Evolutionary conservation across 2,888 invertebrate species (phyloP).

Genomic region (Polydrusus pterygomalis): DNA sequence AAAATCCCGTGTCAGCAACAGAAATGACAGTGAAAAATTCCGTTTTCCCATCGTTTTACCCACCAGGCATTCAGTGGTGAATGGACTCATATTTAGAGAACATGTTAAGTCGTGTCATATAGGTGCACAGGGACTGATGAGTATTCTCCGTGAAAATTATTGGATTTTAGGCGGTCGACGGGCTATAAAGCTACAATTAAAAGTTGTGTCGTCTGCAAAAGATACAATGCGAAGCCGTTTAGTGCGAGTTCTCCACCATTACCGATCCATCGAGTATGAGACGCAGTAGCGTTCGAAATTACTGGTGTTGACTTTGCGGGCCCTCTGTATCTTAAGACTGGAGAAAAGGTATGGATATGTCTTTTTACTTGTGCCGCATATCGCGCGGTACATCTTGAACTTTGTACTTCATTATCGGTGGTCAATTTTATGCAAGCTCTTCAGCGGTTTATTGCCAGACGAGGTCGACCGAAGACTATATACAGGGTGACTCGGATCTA

Average conservation of each 20-base stretch:
- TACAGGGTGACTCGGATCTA: no score
- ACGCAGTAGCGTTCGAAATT: constrained; percentile 63
- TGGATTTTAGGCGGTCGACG: constrained; percentile 59
- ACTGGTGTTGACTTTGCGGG: constrained; percentile 68
- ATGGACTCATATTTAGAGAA: constrained; percentile 31
- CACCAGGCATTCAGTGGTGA: constrained; percentile 45
- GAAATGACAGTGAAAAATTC: constrained; percentile 46
- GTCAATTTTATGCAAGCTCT: constrained; percentile 58
- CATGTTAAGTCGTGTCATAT: no score
- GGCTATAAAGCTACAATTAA: constrained; percentile 50
- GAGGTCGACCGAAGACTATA: no score
- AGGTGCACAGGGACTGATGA: no score
- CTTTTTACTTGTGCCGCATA: constrained; percentile 52
- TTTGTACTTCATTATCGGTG: constrained; percentile 59
- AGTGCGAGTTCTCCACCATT: constrained; percentile 59
- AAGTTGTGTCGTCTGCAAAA: constrained; percentile 57
- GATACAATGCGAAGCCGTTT: constrained; percentile 56
- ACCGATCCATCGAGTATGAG: constrained; percentile 62
- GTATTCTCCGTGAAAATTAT: no score
- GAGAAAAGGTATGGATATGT: no score
- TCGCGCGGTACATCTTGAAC: constrained; percentile 51
- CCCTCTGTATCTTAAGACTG: constrained; percentile 64
- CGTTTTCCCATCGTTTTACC: constrained; percentile 52
- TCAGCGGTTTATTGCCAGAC: no score
- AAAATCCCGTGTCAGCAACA: no score